Evolutionary conservation across 2,888 invertebrate species (phyloP), one percentile per base, ranked within the genome.

Genomic region (Zaprionus obscuricornis): DNA sequence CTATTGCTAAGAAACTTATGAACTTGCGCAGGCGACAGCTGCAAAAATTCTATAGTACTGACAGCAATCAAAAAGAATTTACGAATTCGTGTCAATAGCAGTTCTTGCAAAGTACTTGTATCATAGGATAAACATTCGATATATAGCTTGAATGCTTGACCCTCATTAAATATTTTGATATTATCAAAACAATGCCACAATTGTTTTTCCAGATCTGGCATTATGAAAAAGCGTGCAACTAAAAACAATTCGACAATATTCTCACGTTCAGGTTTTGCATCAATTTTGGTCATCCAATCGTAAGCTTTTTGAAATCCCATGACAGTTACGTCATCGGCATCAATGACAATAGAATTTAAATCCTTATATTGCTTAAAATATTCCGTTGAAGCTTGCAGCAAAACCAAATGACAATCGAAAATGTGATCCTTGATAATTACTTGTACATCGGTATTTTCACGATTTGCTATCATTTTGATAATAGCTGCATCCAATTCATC

Each of bases 11-110:
- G 89, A 57, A 95, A 90, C 10, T 91, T 91, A 74, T 92, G 92
- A 0, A 95, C 88, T 82, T 95, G 94, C 4, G 93, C 92, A 0
- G 92, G 87, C 11, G 92, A 91, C 14, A 95, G 87, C 43, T 92
- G 91, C 1, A 95, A 88, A 89, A 94, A 95, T 79, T 95, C 94
- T 68, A 91, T 93, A 0, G 94, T 94, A 33, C 94, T 93, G 16
- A 95, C 95, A 11, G 95, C 90, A 69, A 94, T 93, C 17, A 95
- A 87, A 87, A 95, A 95, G 88, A 95, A 95, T 45, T 92, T 92
- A 91, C 93, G 93, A 6, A 95, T 93, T 50, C 95, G 91, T 0
- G 94, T 94, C 1, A 95, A 42, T 79, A 88, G 77, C 17, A 88
- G 34, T 1, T 73, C 46, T 14, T 85, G 76, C 18, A 88, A 31